Evolutionary conservation across 2,113 vertebrate genomes (phyloP), one percentile per base, ranked within the genome.

Genomic region (Nyctibius bracteatus): DNA sequence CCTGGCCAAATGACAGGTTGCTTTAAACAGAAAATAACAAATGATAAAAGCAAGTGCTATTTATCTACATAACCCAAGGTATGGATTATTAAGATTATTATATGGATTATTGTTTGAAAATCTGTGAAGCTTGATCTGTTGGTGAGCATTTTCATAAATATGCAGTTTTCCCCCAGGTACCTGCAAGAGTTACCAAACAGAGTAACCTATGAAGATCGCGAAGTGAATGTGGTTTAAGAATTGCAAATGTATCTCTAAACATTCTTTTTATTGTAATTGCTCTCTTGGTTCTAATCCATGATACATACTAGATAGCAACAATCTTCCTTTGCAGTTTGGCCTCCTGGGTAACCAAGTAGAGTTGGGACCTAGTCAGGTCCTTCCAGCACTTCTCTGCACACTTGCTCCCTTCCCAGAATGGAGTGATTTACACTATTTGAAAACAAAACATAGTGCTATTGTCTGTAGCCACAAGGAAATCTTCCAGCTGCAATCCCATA

Each of bases 391-490:
- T 82, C 62, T 68, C 43, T 55, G 62, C 35, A 28, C 13, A 18
- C 58, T 81, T 79, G 61, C 31, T 75, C 47, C 14, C 70, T 87
- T 68, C 7, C 8, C 73, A 94, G 54, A 94, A 73, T 43, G 17
- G 57, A 80, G 37, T 75, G 71, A 83, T 88, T 96, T 85, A 77
- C 80, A 54, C 62, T 85, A 6, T 61, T 85, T 94, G 54, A 93
- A 92, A 95, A 96, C 46, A 93, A 92, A 87, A 80, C 17, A 80
- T 77, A 85, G 37, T 83, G 58, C 81, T 95, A 70, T 90, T 93
- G 55, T 82, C 94, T 73, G 33, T 86, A 88, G 81, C 63, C 58
- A 83, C 54, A 73, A 55, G 79, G 82, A 91, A 94, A 77, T 92
- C 62, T 92, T 96, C 74, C 95, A 95, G 81, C 67, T 94, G 93